Percentiles rank a stretch among this genome's conserved stretches.
phyloP scores from a whole-genome alignment of 2,797 vertebrate genomes.

The Onychomys leucogaster region DNA sequence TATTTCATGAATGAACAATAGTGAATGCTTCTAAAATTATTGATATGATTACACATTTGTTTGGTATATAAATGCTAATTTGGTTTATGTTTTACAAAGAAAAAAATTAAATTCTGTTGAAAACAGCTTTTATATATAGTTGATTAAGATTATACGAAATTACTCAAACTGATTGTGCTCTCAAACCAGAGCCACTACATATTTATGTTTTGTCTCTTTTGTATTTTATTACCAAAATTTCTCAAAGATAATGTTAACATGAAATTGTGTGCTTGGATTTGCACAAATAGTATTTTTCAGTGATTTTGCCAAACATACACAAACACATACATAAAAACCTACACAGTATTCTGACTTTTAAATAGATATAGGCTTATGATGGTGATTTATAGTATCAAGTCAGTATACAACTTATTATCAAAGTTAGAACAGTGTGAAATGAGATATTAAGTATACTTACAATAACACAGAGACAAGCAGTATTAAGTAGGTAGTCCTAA shows the following conservation, averaged over 20 bases:
- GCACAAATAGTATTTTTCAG: background rate
- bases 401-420: background rate
- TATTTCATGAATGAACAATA: background rate
- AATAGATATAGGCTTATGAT: background rate
- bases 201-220: conserved; percentile 45
- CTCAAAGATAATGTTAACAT: conserved; percentile 1
- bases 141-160: conserved; percentile 10
- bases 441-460: background rate
- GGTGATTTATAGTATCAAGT: background rate
- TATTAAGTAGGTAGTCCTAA: background rate
- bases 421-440: background rate
- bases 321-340: background rate
- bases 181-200: background rate
- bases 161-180: conserved; percentile 16
- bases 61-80: background rate
- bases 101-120: conserved; percentile 25
- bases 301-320: background rate
- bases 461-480: background rate
- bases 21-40: background rate
- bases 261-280: background rate
- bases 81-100: conserved; percentile 7
- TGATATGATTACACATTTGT: background rate
- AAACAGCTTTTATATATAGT: background rate
- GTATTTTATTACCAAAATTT: conserved; percentile 10
- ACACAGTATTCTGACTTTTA: background rate